phyloP scores from a whole-genome alignment of 1,140 invertebrate genomes.

The Papilio polyxenes region DNA sequence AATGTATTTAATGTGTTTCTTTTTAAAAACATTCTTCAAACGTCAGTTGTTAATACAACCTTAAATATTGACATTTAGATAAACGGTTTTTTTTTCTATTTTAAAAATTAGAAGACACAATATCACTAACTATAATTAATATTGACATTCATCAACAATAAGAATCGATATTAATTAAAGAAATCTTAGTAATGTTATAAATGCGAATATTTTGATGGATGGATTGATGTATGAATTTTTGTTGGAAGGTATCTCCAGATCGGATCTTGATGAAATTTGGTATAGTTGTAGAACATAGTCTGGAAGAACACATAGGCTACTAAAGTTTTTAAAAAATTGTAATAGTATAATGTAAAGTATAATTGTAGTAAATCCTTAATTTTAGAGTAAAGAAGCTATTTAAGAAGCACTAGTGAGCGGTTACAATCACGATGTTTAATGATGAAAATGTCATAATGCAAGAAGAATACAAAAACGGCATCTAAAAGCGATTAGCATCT shows the following conservation, averaged over 20 bases:
- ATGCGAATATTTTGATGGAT: no score
- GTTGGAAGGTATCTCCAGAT: no score
- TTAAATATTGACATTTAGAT: not conserved
- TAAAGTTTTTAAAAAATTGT: no score
- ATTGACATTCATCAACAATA: not conserved
- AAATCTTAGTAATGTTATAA: no score
- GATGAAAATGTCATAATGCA: conserved; percentile 23
- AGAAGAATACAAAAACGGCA: conserved; percentile 26
- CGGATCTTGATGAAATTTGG: no score
- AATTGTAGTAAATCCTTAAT: not conserved
- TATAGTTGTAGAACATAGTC: no score
- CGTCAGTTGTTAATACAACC: not conserved
- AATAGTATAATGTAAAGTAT: no score
- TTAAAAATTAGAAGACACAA: not conserved
- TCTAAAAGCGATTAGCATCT: conserved; percentile 25
- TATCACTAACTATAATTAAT: not conserved
- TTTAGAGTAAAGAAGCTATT: not conserved
- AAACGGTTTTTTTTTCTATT: not conserved
- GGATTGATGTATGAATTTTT: no score
- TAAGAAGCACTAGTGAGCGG: not conserved
- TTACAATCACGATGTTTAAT: conserved; percentile 3
- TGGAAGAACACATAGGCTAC: no score
- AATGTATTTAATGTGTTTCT: not conserved
- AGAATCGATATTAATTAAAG: not conserved
- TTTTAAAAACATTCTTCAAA: not conserved